Percentiles rank a stretch among this genome's conserved stretches.
Conservation (phyloP, 2,797 vertebrate genomes). For the Sylvilagus floridanus region DNA sequence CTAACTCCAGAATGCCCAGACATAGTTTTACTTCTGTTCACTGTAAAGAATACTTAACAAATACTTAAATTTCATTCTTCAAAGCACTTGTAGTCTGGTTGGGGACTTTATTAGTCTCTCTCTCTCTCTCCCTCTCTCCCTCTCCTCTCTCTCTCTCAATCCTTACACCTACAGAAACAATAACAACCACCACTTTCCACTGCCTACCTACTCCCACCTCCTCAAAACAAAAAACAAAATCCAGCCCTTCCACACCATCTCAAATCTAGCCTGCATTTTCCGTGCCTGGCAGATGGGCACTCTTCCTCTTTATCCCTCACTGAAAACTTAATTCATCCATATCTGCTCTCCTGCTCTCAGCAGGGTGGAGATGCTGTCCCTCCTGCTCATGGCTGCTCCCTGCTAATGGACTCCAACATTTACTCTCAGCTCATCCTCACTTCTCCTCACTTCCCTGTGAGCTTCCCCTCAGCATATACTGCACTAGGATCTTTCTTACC, state of each 20-base stretch:
- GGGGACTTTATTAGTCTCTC: neutral
- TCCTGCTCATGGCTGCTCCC: neutral
- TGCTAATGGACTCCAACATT: neutral
- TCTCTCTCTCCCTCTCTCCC: too few species aligned
- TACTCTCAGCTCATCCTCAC: neutral
- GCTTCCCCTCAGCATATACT: too few species aligned
- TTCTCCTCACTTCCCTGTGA: neutral
- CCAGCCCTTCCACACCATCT: neutral
- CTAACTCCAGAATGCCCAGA: too few species aligned
- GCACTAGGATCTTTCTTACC: too few species aligned
- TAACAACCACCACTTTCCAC: too few species aligned
- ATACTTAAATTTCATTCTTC: neutral
- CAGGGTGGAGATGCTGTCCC: neutral
- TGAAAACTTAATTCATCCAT: neutral
- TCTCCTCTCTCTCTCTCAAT: neutral
- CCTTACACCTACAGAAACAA: neutral
- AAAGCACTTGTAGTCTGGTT: neutral
- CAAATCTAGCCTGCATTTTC: neutral
- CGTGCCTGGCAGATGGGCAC: too few species aligned
- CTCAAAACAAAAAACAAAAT: neutral
- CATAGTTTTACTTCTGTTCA: neutral
- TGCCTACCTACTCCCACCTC: neutral
- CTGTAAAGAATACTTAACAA: neutral
- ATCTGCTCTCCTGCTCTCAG: neutral
- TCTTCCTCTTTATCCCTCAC: neutral